Conservation (phyloP, 2,113 vertebrate genomes). For the Rhombomys opimus region DNA sequence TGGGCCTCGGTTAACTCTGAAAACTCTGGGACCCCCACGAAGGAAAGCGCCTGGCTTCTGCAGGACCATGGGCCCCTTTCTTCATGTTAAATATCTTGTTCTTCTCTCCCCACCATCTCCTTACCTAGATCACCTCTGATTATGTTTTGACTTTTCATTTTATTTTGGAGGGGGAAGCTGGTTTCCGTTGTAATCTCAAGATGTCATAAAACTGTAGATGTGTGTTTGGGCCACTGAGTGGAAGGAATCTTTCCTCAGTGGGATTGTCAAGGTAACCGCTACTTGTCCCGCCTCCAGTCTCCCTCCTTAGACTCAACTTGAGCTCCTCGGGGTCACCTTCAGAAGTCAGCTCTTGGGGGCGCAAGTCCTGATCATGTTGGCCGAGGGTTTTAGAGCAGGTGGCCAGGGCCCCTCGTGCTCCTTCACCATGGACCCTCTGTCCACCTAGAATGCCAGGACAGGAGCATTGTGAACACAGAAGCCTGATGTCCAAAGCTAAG, state of each 20-base stretch:
- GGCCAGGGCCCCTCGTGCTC: background rate
- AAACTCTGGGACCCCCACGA: accelerated
- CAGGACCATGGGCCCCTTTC: constrained; percentile 12
- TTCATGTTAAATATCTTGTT: background rate
- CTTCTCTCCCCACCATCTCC: constrained; percentile 29
- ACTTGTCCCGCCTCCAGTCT: background rate
- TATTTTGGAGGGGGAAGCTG: constrained; percentile 14
- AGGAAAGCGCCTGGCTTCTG: constrained; percentile 2
- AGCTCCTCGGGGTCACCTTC: background rate
- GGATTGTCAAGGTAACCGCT: background rate
- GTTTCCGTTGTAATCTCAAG: constrained; percentile 76
- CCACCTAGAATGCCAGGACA: background rate
- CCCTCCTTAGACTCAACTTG: background rate
- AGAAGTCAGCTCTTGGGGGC: background rate
- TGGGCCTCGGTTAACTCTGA: constrained; percentile 92
- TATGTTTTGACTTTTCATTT: background rate
- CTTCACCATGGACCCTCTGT: background rate
- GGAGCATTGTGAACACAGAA: background rate
- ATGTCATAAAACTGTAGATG: background rate
- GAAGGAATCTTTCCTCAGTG: background rate
- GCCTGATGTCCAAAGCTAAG: background rate
- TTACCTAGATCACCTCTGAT: constrained; percentile 46
- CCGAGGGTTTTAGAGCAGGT: background rate
- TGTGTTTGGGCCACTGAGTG: constrained; percentile 38
- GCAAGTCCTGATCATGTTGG: background rate